phyloP scores from a whole-genome alignment of 2,888 invertebrate species.

The Saturnia japonica region DNA sequence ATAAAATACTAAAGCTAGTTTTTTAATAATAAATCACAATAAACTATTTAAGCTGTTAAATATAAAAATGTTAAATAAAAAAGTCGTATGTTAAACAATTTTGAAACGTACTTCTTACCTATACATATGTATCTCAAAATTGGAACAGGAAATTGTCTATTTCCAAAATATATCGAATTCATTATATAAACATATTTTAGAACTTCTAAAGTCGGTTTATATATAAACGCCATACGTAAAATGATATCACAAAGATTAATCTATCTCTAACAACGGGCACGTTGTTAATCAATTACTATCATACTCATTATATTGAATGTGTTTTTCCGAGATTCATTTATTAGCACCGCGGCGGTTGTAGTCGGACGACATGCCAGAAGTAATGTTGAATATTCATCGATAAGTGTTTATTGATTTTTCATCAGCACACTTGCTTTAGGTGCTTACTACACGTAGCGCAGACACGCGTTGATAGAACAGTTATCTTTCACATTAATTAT shows the following conservation, averaged over 20 bases:
- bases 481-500: conserved; percentile 64
- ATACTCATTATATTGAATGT: neutral
- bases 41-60: no score
- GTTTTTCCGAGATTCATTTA: conserved; percentile 12
- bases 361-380: conserved; percentile 17
- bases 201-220: neutral
- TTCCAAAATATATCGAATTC: neutral
- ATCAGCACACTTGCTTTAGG: conserved; percentile 36
- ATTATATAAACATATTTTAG: neutral
- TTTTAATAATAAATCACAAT: no score
- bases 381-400: conserved; percentile 29
- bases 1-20: no score
- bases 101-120: no score
- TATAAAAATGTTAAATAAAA: no score
- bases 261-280: neutral
- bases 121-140: neutral
- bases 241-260: neutral
- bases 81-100: no score
- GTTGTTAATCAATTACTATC: conserved; percentile 27
- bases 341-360: neutral
- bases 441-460: conserved; percentile 41
- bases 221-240: neutral
- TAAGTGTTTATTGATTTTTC: conserved; percentile 29
- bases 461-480: conserved; percentile 53
- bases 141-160: neutral